Conservation (phyloP, 2,113 vertebrate species). For the Gymnogyps californianus region DNA sequence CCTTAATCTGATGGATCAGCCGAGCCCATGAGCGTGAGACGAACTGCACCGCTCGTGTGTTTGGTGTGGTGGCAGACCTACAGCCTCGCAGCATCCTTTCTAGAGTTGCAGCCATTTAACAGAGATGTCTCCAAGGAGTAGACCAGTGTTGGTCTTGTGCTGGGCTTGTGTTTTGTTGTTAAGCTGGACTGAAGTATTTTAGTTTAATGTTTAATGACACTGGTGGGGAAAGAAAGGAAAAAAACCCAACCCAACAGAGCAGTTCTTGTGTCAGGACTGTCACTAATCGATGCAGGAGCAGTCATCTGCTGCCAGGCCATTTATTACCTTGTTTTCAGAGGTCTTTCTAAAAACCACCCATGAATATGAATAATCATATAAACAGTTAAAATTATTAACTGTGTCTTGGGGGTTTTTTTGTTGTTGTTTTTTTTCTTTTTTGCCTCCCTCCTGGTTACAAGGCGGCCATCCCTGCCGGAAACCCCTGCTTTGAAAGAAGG, state of each 20-base stretch:
- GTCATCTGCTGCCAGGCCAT: background rate
- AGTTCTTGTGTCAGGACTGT: background rate
- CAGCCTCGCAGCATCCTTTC: background rate
- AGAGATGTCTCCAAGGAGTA: background rate
- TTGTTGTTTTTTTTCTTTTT: background rate
- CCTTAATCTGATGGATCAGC: background rate
- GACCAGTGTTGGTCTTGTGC: background rate
- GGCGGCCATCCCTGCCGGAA: background rate
- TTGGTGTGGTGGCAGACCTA: background rate
- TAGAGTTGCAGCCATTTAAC: background rate
- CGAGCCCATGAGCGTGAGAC: accelerated
- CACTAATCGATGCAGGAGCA: background rate
- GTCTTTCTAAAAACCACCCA: background rate
- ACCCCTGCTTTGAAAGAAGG: constrained; percentile 64
- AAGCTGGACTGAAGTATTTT: background rate
- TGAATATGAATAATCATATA: background rate
- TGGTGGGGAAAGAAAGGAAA: background rate
- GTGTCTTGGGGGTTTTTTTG: accelerated
- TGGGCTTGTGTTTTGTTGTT: background rate
- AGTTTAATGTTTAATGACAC: background rate
- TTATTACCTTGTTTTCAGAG: background rate
- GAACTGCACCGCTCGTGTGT: accelerated
- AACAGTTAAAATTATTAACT: constrained; percentile 28
- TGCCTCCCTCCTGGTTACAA: background rate
- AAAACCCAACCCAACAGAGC: background rate